A percentile compares a stretch with the other conserved stretches of the same genome.
Evolutionary conservation across 1,140 invertebrate genomes (phyloP).

Genomic region (Dufourea novaeangliae): DNA sequence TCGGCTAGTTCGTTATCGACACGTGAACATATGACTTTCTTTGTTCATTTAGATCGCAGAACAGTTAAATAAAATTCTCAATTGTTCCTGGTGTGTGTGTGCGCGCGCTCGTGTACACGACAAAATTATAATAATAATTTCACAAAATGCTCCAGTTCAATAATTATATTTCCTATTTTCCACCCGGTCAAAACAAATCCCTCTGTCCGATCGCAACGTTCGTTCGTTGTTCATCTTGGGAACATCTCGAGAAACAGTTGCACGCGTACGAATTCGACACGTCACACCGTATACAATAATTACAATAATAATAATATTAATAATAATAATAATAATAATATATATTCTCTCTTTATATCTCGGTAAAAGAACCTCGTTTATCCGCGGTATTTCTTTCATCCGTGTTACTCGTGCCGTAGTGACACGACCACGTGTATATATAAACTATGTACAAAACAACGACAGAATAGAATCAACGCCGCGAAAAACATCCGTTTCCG

Average conservation of each 20-base stretch:
- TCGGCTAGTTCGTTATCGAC: too few species aligned
- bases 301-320: slow-evolving; percentile 22
- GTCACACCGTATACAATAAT: slow-evolving; percentile 11
- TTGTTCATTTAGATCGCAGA: too few species aligned
- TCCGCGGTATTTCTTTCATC: slow-evolving; percentile 33
- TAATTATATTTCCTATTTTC: neutral
- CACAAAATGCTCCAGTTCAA: neutral
- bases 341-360: slow-evolving; percentile 48
- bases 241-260: neutral
- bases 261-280: neutral
- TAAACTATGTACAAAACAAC: slow-evolving; percentile 78
- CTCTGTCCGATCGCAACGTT: neutral
- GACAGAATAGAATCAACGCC: slow-evolving; percentile 69
- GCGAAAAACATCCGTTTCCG: slow-evolving; percentile 30
- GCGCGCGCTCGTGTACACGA: too few species aligned
- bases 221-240: too few species aligned
- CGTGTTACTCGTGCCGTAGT: neutral
- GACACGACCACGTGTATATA: slow-evolving; percentile 60
- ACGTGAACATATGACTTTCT: too few species aligned
- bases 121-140: neutral
- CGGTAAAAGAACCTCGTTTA: slow-evolving; percentile 57
- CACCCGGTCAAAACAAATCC: neutral
- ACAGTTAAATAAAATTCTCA: too few species aligned
- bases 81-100: too few species aligned
- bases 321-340: slow-evolving; percentile 45